Base-by-base conservation (phyloP, 2,888 invertebrate genomes). In the Ypsolopha scabrella region DNA sequence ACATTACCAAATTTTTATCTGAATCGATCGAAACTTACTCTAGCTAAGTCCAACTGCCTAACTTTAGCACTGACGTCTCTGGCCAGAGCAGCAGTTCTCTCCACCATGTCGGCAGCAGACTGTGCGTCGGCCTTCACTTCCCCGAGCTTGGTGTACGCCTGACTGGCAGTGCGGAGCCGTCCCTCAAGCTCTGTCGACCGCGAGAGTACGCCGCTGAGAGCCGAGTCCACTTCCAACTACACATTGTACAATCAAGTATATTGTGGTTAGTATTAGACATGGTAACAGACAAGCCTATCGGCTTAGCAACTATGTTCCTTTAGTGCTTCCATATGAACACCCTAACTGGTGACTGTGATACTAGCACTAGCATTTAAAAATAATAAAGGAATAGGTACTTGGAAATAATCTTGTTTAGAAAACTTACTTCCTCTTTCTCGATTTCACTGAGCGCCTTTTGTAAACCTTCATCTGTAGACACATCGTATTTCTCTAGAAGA, bases 61-160 rank as follows among this genome's bases (percentile, higher is more conserved):
- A 99, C 98, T 91, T 98, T 98, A 33, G 95, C 94, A 69, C 97
- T 97, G 51, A 99, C 98, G 72, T 95, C 95, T 65, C 96, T 94
- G 0, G 98, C 98, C 48, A 98, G 86, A 34, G 90, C 88, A 6
- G 97, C 96, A 0, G 98, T 97, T 66, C 92, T 92, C 37, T 92
- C 89, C 37, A 99, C 95, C 89, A 96, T 96, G 53, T 90, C 90
- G 4, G 93, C 91, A 36, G 99, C 89, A 58, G 93, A 91, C 58
- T 92, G 91, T 2, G 96, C 91, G 73, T 96, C 96, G 0, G 87
- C 82, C 67, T 92, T 91, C 10, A 96, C 90, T 24, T 92, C 85
- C 58, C 91, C 90, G n/a, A 98, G 86, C 64, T 93, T 93, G 1
- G 93, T 91, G 71, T 96, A 87, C 10, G 94, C 91, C 72, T 93